Base-by-base conservation (phyloP, 1,140 invertebrate genomes). In the Aradophagus sp. region DNA sequence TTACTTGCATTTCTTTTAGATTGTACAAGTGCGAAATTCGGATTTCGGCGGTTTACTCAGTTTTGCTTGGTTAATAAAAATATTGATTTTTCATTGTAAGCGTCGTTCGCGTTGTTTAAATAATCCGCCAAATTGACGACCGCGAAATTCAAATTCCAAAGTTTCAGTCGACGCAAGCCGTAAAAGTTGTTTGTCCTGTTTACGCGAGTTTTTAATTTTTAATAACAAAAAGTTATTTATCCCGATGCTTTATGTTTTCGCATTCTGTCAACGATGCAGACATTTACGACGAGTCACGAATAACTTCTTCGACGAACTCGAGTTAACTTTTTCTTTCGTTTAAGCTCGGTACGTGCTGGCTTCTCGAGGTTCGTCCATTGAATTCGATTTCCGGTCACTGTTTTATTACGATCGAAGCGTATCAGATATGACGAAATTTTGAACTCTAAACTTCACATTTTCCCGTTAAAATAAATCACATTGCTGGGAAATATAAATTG, bases 371-470 rank as follows among this genome's bases (percentile, higher is more conserved):
- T 73, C 65, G 68, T 73, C 53, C 59, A 65, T 67, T 65, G 58
- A 68, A 68, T 73, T 73, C 71, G 71, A 73, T 73, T 73, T 73
- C 59, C 59, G 59, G 71, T 73, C 59, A 73, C 63, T 73, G 59
- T 65, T 73, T 73, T 73, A 65, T 63, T 63, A 73, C 59, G 59
- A 50, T 47, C 32, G 55, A 68, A 61, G 47, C 58, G 20, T 59
- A 65, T 71, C 53, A 65, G 61, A 61, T 55, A 65, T 61, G 53
- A 65, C 55, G 14, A 61, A 71, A 65, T 61, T 66, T 66, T 65
- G 26, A 62, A 58, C 44, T 59, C 15, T 39, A 56, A 62, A 69
- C 31, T 53, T 68, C 55, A 36, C 47, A 39, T 44, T 67, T 67
- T 52, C 35, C 38, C 13, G 13, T 47, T 48, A 63, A 58, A 63